Conservation (phyloP, 1,140 invertebrate species). For the Temnothorax curvispinosus region DNA sequence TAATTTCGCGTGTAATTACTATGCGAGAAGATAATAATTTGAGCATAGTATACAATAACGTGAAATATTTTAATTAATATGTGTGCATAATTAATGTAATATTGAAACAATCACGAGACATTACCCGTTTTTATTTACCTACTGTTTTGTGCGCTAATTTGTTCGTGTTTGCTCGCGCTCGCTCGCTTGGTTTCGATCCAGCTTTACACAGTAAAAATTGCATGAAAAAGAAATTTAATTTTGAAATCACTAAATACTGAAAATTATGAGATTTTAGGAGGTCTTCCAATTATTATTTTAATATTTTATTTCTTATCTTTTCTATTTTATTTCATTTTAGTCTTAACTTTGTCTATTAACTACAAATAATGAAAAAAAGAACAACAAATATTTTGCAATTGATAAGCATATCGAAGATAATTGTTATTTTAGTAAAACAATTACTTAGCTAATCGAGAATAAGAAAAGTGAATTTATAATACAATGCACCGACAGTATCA, state of each 20-base stretch:
- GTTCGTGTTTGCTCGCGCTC: not conserved
- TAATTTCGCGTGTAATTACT: not conserved
- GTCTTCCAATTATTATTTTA: not conserved
- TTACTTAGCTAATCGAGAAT: not conserved
- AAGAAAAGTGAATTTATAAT: not conserved
- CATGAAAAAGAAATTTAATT: not conserved
- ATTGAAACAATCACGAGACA: not conserved
- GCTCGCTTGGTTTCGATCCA: not conserved
- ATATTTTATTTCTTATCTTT: not conserved
- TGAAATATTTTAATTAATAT: conserved; percentile 4
- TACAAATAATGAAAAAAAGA: not conserved
- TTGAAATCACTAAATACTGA: not conserved
- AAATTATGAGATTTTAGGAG: not conserved
- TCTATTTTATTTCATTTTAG: not conserved
- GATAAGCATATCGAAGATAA: not conserved
- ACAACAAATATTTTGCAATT: not conserved
- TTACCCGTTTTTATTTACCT: not conserved
- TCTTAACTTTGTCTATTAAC: not conserved
- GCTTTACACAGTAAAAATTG: not conserved
- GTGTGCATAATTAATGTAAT: not conserved
- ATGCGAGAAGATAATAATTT: conserved; percentile 11
- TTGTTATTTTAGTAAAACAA: not conserved
- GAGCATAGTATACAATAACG: not conserved
- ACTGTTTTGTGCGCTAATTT: not conserved
- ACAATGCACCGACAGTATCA: not conserved